Base-by-base conservation (phyloP, 2,113 vertebrate species). In the Aegithalos caudatus region DNA sequence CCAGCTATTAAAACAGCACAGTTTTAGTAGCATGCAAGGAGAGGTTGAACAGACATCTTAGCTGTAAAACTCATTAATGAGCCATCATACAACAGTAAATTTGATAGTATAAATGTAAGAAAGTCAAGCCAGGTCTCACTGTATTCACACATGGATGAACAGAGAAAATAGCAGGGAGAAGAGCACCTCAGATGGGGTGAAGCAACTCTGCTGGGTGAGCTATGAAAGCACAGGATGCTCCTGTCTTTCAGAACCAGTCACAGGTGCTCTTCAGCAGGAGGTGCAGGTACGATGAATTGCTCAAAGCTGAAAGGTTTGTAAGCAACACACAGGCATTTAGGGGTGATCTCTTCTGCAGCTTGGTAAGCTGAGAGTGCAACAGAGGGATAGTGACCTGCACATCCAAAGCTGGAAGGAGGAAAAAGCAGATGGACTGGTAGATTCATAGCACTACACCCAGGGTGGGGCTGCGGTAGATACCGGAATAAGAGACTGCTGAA, bases 41-140 rank as follows among this genome's bases (percentile, higher is more conserved):
- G 65, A 90, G 83, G 70, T n/a, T 96, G 91, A 93, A 54, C 93
- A 97, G 97, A 92, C 72, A 81, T 85, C 92, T 70, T 93, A 78
- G 64, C 56, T 92, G 69, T 89, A 85, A 58, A 86, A 65, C 66
- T 51, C 70, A 69, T 94, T 96, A 88, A 93, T 78, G n/a, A 96
- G 58, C 67, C 31, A 90, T 88, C 90, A 93, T 74, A 95, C 97
- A 97, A 44, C 38, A 86, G 51, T 92, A 70, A 67, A 90, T 95
- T 91, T 78, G 51, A 93, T 76, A 57, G 62, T 53, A 90, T 87
- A 91, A 96, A 77, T 61, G 57, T 62, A 79, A 91, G 51, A 81
- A 94, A 96, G 92, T 78, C n/a, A 84, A 84, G n/a, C 61, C 77
- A 76, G 23, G 51, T 62, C 24, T 93, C 40, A 31, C 15, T 29